Evolutionary conservation across 2,113 vertebrate species (phyloP).

Genomic region (Lagenorhynchus albirostris): DNA sequence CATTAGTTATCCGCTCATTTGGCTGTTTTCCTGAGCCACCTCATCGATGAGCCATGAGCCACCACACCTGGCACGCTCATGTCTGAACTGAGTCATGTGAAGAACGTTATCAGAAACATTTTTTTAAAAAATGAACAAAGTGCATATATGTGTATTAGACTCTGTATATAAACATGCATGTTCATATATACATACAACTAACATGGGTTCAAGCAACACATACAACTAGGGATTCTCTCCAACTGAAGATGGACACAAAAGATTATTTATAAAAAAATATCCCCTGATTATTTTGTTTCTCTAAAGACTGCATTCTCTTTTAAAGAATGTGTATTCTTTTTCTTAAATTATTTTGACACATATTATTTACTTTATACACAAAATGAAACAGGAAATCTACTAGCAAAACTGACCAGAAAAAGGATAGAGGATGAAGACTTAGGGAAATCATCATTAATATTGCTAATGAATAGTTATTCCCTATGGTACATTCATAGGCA

Average conservation of each 20-base stretch:
- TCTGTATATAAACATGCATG: background rate
- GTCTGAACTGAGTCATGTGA: background rate
- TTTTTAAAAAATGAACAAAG: background rate
- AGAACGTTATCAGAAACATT: background rate
- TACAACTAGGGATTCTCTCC: background rate
- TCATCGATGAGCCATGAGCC: constrained; percentile 29
- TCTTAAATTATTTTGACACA: background rate
- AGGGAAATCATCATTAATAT: background rate
- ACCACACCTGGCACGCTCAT: constrained; percentile 53
- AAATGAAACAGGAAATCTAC: constrained; percentile 1
- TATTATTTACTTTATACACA: background rate
- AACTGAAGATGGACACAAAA: background rate
- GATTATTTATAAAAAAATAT: background rate
- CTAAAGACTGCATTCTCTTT: background rate
- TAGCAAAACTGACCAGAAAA: background rate
- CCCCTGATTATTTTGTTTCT: background rate
- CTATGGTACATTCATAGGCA: background rate
- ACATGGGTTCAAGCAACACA: background rate
- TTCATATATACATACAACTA: background rate
- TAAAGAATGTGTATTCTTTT: background rate
- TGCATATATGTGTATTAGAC: background rate
- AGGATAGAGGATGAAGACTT: background rate
- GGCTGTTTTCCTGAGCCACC: constrained; percentile 41
- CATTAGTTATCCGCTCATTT: constrained; percentile 7
- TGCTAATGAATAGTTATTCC: background rate